Evolutionary conservation across 2,113 vertebrate species (phyloP).

Genomic region (Cariama cristata): DNA sequence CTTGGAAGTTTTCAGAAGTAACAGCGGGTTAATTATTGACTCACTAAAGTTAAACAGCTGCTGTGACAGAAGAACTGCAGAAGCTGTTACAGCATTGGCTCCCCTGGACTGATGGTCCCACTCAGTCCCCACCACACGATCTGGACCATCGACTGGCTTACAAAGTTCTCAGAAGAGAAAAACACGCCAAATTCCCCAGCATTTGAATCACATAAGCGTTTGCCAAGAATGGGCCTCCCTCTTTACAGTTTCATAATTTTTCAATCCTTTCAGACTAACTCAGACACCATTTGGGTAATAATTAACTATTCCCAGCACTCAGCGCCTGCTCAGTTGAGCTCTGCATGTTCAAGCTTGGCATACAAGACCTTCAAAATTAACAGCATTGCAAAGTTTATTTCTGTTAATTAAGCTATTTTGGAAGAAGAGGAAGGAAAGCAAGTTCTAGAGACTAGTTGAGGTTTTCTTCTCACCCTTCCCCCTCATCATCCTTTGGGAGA

Average conservation of each 20-base stretch:
- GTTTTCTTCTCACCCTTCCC: neutral
- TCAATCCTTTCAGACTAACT: neutral
- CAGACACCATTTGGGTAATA: constrained; percentile 55
- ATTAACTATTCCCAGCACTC: constrained; percentile 35
- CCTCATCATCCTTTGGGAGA: neutral
- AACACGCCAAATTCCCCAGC: constrained; percentile 53
- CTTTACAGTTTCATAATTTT: constrained; percentile 40
- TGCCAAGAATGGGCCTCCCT: constrained; percentile 55
- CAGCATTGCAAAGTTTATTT: neutral
- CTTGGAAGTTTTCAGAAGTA: neutral
- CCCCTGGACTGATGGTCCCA: neutral
- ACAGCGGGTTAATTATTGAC: neutral
- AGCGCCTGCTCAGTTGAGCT: neutral
- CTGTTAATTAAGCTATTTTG: neutral
- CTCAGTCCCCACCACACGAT: neutral
- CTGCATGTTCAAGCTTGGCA: neutral
- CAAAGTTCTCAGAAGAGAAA: constrained; percentile 3
- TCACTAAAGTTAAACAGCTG: neutral
- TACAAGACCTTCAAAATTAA: neutral
- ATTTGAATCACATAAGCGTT: neutral
- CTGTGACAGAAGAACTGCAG: neutral
- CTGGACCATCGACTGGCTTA: neutral
- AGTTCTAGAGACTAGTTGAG: neutral
- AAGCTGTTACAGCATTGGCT: neutral
- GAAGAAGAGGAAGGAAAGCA: constrained; percentile 45